Conservation (phyloP, 2,797 vertebrate genomes). For the Trachurus trachurus region DNA sequence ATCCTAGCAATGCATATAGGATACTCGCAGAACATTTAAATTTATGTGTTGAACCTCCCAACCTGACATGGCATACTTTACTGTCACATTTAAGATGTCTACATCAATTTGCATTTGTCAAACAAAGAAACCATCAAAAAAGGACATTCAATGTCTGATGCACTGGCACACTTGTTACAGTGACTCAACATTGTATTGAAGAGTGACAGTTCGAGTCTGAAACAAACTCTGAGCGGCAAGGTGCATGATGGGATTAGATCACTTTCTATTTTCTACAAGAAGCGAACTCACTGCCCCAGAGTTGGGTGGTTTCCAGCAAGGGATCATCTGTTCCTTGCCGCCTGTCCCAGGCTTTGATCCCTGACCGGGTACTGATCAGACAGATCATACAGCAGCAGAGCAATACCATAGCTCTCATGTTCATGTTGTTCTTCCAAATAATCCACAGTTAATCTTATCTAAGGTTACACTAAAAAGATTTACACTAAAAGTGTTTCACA, state of each 20-base stretch:
- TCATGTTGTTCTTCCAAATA: neutral
- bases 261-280: slow-evolving; percentile 56
- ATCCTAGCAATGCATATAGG: neutral
- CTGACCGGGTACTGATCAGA: slow-evolving; percentile 24
- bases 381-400: slow-evolving; percentile 2
- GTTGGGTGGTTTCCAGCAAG: slow-evolving; percentile 38
- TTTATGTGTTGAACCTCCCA: neutral
- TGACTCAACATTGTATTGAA: too few relatives aligned
- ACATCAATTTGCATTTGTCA: too few relatives aligned
- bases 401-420: neutral
- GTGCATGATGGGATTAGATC: slow-evolving; percentile 41
- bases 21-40: neutral
- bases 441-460: too few relatives aligned
- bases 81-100: neutral
- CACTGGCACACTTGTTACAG: neutral
- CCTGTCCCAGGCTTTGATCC: slow-evolving; percentile 39
- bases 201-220: neutral
- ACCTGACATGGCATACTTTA: neutral
- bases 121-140: neutral
- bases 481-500: neutral
- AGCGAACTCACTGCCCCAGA: slow-evolving; percentile 35
- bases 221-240: slow-evolving; percentile 11
- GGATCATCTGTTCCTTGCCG: slow-evolving; percentile 56
- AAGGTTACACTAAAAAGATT: neutral
- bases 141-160: neutral